phyloP scores from a whole-genome alignment of 2,888 invertebrate species.

The Coremacera marginata region DNA sequence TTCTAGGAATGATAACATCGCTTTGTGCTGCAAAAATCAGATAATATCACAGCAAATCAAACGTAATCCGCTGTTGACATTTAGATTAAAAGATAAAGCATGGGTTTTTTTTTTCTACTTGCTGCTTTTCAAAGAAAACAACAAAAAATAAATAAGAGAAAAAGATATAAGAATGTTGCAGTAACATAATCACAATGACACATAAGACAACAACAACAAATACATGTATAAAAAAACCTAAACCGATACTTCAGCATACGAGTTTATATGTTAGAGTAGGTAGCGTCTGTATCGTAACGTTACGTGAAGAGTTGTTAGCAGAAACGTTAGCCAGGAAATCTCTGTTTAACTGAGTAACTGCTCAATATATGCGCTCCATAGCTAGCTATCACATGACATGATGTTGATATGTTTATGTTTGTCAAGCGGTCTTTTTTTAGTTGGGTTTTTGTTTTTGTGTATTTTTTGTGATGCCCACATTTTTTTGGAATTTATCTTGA shows the following conservation, averaged over 20 bases:
- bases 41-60: conserved; percentile 51
- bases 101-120: background rate
- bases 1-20: conserved; percentile 30
- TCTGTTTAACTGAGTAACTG: background rate
- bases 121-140: background rate
- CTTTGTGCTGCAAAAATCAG: conserved; percentile 15
- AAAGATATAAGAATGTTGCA: background rate
- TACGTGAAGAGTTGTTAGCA: conserved; percentile 24
- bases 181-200: conserved; percentile 39
- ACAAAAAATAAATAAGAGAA: background rate
- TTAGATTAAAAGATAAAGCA: conserved; percentile 60
- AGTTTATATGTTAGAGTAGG: background rate
- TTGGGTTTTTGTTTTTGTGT: background rate
- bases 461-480: background rate
- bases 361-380: background rate
- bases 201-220: conserved; percentile 36
- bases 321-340: background rate
- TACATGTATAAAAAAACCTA: conserved; percentile 39
- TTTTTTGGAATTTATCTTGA: background rate
- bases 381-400: conserved; percentile 37
- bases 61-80: conserved; percentile 64
- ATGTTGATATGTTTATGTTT: conserved; percentile 42
- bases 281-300: background rate
- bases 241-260: background rate
- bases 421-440: conserved; percentile 2